These are phyloP conservation scores for Bucco capensis DNA, from an alignment of 2,113 vertebrate species.

Conservation along the genomic window DNA sequence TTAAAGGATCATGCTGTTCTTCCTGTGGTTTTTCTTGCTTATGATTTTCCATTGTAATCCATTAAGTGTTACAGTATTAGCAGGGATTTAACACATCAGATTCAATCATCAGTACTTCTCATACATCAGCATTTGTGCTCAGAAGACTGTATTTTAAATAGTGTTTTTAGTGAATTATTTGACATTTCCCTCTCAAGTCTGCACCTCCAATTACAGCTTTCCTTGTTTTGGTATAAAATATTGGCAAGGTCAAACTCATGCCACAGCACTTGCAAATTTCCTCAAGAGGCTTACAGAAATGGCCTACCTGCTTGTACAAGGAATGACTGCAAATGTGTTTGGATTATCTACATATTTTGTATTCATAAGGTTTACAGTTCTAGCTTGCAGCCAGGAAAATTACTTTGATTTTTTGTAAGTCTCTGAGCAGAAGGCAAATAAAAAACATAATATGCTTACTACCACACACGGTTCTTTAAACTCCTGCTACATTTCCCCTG, in stretches of 20 bases:
- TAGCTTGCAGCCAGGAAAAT: slow-evolving; percentile 10
- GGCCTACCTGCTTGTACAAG: background rate
- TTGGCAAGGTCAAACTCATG: slow-evolving; percentile 29
- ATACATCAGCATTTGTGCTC: slow-evolving; percentile 14
- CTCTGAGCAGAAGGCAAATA: slow-evolving; percentile 50
- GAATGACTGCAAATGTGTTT: background rate
- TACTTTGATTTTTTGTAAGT: background rate
- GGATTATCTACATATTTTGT: background rate
- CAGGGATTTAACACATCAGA: slow-evolving; percentile 2
- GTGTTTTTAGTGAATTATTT: background rate
- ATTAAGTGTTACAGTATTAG: slow-evolving; percentile 47
- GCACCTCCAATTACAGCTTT: slow-evolving; percentile 9
- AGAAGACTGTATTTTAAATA: slow-evolving; percentile 15
- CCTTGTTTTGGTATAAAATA: slow-evolving; percentile 24
- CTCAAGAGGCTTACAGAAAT: background rate
- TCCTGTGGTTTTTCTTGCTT: slow-evolving; percentile 16
- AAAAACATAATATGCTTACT: slow-evolving; percentile 33
- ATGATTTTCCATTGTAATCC: slow-evolving; percentile 26
- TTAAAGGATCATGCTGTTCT: slow-evolving; percentile 11
- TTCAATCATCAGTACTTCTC: slow-evolving; percentile 56
- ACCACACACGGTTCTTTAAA: slow-evolving; percentile 37
- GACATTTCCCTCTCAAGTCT: slow-evolving; percentile 34
- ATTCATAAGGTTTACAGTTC: slow-evolving; percentile 40
- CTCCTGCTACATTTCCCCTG: slow-evolving; percentile 23
- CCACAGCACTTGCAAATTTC: slow-evolving; percentile 7